Percentiles rank a stretch among this genome's conserved stretches.
Conservation (phyloP, 2,888 invertebrate species). For the Thelaira solivaga region DNA sequence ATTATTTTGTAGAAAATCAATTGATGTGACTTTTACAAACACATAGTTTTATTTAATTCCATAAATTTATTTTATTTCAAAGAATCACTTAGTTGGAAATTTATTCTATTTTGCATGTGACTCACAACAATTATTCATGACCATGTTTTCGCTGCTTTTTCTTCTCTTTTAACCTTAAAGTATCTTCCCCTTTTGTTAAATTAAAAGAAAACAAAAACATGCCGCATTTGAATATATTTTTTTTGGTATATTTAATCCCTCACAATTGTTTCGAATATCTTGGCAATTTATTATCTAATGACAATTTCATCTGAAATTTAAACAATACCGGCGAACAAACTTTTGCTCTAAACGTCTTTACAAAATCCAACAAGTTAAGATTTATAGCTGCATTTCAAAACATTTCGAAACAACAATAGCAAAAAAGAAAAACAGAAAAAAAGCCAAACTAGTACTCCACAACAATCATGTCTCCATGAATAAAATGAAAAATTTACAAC, state of each 20-base stretch:
- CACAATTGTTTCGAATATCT: constrained; percentile 60
- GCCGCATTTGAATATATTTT: neutral
- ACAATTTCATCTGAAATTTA: constrained; percentile 58
- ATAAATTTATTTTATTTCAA: constrained; percentile 1
- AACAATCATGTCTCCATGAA: neutral
- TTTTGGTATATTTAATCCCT: constrained; percentile 9
- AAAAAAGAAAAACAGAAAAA: too few relatives aligned
- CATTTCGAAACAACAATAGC: constrained; percentile 27
- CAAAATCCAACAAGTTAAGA: constrained; percentile 59
- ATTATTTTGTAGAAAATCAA: too few relatives aligned
- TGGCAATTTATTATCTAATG: constrained; percentile 60
- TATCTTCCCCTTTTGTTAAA: neutral
- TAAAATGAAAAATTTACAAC: constrained; percentile 60
- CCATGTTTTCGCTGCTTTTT: constrained; percentile 19
- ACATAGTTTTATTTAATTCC: neutral
- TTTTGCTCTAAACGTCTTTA: constrained; percentile 46
- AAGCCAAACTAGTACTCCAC: neutral
- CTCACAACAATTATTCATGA: constrained; percentile 36
- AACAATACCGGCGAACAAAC: constrained; percentile 52
- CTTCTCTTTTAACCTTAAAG: neutral
- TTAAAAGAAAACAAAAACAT: neutral
- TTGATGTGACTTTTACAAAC: too few relatives aligned
- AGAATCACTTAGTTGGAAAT: neutral
- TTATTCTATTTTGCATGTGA: neutral
- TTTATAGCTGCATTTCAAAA: constrained; percentile 52